Percentiles rank a stretch among this genome's conserved stretches.
Conservation (phyloP, 2,797 vertebrate genomes). For the Sebastes jordani region DNA sequence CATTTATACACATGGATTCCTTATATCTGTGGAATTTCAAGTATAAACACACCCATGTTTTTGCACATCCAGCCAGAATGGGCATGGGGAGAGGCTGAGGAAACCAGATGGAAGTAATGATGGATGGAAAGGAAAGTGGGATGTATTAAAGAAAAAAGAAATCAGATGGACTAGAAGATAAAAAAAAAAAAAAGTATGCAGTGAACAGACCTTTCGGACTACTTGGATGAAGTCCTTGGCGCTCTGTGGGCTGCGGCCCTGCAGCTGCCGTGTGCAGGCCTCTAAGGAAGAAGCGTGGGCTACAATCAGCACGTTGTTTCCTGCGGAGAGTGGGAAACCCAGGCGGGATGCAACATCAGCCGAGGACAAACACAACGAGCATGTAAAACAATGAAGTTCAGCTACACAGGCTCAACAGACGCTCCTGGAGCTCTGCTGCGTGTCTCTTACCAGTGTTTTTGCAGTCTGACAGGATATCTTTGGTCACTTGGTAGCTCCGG, state of each 20-base stretch:
- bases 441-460: conserved; percentile 88
- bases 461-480: conserved; percentile 94
- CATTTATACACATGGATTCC: neutral
- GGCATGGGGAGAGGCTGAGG: neutral
- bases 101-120: neutral
- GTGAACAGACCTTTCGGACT: conserved; percentile 89
- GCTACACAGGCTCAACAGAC: neutral
- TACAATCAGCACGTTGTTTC: conserved; percentile 94
- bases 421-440: neutral
- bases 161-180: neutral
- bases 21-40: neutral
- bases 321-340: conserved; percentile 71
- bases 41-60: neutral
- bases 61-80: neutral
- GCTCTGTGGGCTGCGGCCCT: conserved; percentile 91
- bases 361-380: conserved; percentile 15
- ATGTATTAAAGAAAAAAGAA: neutral
- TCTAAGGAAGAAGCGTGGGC: conserved; percentile 95
- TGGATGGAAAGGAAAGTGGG: neutral
- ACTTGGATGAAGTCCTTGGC: conserved; percentile 97
- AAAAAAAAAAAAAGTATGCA: neutral
- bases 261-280: conserved; percentile 95
- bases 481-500: conserved; percentile 94
- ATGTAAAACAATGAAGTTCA: conserved; percentile 1
- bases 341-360: conserved; percentile 39